Percentiles rank a stretch among this genome's conserved stretches.
phyloP scores from a whole-genome alignment of 2,113 vertebrate species.

The Phaethornis superciliosus region DNA sequence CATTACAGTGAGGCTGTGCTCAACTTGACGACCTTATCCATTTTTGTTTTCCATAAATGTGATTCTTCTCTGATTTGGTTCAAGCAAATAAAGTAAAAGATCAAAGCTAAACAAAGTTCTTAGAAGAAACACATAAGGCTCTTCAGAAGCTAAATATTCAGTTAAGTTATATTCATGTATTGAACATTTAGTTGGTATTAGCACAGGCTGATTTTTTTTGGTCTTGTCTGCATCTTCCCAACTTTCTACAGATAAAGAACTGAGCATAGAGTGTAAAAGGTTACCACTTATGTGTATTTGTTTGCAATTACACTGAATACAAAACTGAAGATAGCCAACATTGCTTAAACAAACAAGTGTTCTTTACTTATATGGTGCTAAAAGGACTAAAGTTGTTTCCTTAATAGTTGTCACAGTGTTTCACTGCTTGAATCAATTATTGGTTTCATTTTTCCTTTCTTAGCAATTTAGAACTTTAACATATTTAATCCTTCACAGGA shows the following conservation, averaged over 20 bases:
- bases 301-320: background rate
- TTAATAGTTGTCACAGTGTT: background rate
- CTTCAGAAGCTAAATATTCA: background rate
- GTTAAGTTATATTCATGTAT: background rate
- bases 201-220: background rate
- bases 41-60: background rate
- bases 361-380: background rate
- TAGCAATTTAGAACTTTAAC: background rate
- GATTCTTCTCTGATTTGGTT: background rate
- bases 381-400: background rate
- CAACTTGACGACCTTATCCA: background rate
- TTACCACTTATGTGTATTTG: accelerated
- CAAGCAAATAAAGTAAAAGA: background rate
- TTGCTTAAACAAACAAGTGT: background rate
- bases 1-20: background rate
- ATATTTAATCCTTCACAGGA: background rate
- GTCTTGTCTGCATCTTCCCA: background rate
- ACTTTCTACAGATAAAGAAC: background rate
- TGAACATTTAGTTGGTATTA: background rate
- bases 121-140: background rate
- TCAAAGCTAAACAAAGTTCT: background rate
- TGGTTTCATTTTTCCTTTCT: background rate
- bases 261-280: background rate
- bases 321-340: background rate
- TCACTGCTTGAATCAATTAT: background rate